Conservation (phyloP, 2,113 vertebrate genomes). For the Scalopus aquaticus region DNA sequence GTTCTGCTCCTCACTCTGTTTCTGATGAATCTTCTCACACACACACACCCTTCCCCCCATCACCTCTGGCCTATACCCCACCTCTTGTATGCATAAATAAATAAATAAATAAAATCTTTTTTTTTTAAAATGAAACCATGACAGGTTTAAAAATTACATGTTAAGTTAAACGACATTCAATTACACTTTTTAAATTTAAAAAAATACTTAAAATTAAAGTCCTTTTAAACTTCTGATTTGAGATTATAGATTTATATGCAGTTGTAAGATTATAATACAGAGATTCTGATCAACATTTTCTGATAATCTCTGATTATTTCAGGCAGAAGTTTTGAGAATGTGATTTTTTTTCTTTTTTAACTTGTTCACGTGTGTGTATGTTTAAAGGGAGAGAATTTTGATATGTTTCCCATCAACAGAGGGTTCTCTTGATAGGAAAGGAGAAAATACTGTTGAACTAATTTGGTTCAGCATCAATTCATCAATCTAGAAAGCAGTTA, state of each 20-base stretch:
- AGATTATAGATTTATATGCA: too few species aligned
- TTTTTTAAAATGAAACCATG: too few species aligned
- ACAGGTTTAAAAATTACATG: not conserved
- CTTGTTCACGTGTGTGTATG: not conserved
- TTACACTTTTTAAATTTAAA: not conserved
- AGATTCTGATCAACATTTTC: slow-evolving; percentile 13
- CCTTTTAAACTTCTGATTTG: too few species aligned
- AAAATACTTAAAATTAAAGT: not conserved
- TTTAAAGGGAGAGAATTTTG: slow-evolving; percentile 8
- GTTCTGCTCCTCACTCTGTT: too few species aligned
- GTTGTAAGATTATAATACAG: not conserved
- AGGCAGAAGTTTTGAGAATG: slow-evolving; percentile 15
- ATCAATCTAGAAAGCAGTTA: not conserved
- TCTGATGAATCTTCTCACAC: too few species aligned
- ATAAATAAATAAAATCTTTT: too few species aligned
- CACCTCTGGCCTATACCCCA: too few species aligned
- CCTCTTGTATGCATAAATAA: too few species aligned
- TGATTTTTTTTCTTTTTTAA: not conserved
- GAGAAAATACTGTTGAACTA: not conserved
- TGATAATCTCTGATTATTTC: not conserved
- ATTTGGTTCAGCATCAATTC: too few species aligned
- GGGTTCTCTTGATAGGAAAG: not conserved
- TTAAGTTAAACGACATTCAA: not conserved
- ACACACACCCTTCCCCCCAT: too few species aligned
- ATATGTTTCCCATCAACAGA: not conserved